Base-by-base conservation (phyloP, 1,140 invertebrate species). In the Pachypeltis micranthus region DNA sequence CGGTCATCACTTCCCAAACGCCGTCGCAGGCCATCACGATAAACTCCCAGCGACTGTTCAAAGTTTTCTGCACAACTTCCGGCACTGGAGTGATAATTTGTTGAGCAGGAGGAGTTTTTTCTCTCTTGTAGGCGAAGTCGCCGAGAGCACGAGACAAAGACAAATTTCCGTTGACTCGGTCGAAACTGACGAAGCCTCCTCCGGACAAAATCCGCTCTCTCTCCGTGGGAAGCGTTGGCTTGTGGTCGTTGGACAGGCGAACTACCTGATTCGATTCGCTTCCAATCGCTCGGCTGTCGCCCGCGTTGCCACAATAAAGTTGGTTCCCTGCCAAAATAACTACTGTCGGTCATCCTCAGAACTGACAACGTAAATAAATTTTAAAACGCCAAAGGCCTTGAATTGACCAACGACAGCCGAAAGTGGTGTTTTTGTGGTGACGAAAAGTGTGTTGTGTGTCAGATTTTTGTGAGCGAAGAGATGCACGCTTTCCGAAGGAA, bases 1-100 rank as follows among this genome's bases (percentile, higher is more conserved):
- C 98, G 70, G 82, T 86, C 86, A 90, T 89, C 47, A 98, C 95
- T 81, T 98, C 95, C 93, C 94, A 98, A 61, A 98, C 90, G 66
- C 96, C 96, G 75, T 99, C 96, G 76, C 96, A 98, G 16, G 96
- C 96, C 70, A 99, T 81, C 67, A 98, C 85, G 70, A 98, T 74
- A 77, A 98, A 98, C 76, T 98, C 91, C 74, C 91, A 89, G 62
- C 80, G 74, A 47, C 81, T 78, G 67, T 84, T 80, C 66, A 85
- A 82, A 67, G 93, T 77, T 72, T 88, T 85, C 70, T 88, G 81
- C 31, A 90, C 84, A 67, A 98, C 88, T 75, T 97, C 93, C 1
- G 96, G 96, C 77, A 98, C 95, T 1, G 96, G 91, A 1, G 92
- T 96, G 10, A 98, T 94, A 62, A 98, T 79, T 72, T 90, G 87